phyloP scores from a whole-genome alignment of 1,140 invertebrate genomes.

The Zaprionus camerounensis region DNA sequence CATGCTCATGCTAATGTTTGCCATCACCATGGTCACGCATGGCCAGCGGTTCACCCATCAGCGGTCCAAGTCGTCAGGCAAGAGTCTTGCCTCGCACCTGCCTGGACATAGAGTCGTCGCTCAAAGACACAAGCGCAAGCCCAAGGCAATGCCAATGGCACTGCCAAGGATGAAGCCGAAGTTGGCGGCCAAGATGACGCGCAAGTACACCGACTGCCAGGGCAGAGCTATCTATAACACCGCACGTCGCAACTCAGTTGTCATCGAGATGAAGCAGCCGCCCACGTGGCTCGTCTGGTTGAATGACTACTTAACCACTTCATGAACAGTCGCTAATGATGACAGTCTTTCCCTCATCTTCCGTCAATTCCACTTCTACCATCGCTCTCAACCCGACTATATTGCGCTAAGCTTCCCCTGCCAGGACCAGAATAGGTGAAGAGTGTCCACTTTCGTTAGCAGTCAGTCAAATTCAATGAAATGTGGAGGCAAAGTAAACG shows the following conservation, averaged over 20 bases:
- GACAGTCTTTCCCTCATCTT: neutral
- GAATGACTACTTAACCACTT: slow-evolving; percentile 4
- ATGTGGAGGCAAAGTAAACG: neutral
- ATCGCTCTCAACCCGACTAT: neutral
- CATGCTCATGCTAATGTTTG: slow-evolving; percentile 53
- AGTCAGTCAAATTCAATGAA: neutral
- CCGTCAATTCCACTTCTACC: neutral
- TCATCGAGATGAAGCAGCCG: slow-evolving; percentile 77
- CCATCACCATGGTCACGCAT: slow-evolving; percentile 46
- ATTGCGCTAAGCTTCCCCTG: neutral
- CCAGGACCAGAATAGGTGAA: neutral
- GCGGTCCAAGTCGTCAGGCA: neutral
- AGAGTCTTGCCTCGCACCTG: neutral
- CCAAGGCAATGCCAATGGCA: neutral
- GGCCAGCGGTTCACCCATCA: neutral
- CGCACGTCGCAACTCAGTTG: slow-evolving; percentile 60
- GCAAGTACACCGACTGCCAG: slow-evolving; percentile 55
- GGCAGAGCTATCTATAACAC: slow-evolving; percentile 63
- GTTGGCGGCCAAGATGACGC: neutral
- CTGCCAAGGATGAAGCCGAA: neutral
- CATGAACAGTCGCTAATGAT: neutral
- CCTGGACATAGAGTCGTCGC: neutral
- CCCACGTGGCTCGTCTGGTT: slow-evolving; percentile 62
- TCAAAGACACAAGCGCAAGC: neutral
- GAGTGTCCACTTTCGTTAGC: neutral